phyloP scores from a whole-genome alignment of 2,113 vertebrate species.

The Hypocryptadius cinnamomeus region DNA sequence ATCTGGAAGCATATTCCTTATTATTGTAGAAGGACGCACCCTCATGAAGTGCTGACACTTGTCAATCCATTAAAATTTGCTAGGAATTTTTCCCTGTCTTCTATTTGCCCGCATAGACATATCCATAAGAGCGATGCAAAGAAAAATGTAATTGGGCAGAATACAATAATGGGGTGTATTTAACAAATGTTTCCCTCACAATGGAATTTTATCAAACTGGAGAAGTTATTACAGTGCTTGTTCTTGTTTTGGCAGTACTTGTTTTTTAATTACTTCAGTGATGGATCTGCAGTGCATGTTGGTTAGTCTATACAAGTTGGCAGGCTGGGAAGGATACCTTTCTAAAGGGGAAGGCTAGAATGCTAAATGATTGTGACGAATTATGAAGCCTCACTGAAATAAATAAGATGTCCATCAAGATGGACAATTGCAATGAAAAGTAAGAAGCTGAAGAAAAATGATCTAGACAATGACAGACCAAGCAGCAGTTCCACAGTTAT shows the following conservation, averaged over 20 bases:
- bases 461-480: background rate
- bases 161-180: background rate
- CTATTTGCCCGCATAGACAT: background rate
- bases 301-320: background rate
- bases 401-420: background rate
- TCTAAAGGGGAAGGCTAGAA: background rate
- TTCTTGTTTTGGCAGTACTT: background rate
- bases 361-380: background rate
- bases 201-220: background rate
- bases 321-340: background rate
- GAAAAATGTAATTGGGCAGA: background rate
- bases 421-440: background rate
- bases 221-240: background rate
- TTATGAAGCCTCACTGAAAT: background rate
- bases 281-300: background rate
- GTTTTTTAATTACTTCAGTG: background rate
- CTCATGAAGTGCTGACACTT: background rate
- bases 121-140: background rate
- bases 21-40: fast-evolving
- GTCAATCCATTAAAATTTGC: background rate
- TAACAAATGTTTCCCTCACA: background rate
- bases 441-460: background rate
- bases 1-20: background rate
- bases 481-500: background rate
- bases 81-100: background rate